phyloP scores from a whole-genome alignment of 2,113 vertebrate species.

The Equus przewalskii region DNA sequence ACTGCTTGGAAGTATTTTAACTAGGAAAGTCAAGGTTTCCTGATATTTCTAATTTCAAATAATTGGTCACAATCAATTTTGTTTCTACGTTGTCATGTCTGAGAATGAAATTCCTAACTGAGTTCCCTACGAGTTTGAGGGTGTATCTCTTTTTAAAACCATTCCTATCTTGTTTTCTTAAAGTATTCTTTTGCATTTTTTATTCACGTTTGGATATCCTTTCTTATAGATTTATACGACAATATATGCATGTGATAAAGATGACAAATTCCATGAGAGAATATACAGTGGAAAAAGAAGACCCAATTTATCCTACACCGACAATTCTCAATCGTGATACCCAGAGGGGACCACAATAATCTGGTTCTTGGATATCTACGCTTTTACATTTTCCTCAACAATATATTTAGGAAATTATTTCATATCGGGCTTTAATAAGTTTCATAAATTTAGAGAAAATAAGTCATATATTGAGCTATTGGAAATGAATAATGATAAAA shows the following conservation, averaged over 20 bases:
- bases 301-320: not conserved
- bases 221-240: not conserved
- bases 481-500: not conserved
- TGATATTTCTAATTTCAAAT: not conserved
- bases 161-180: not conserved
- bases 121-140: not conserved
- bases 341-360: not conserved
- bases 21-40: not conserved
- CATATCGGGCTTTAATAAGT: not conserved
- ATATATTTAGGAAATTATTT: slow-evolving; percentile 3
- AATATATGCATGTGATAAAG: not conserved
- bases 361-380: not conserved
- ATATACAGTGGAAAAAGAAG: not conserved
- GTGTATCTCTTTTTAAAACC: not conserved
- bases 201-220: not conserved
- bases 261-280: not conserved
- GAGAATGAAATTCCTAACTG: not conserved
- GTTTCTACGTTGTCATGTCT: not conserved
- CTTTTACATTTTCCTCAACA: not conserved
- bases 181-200: not conserved
- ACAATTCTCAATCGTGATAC: not conserved
- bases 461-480: not conserved
- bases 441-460: not conserved
- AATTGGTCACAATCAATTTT: not conserved
- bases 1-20: not conserved